Evolutionary conservation across 2,797 vertebrate species (phyloP), one percentile per base, ranked within the genome.

Genomic region (Malacoraja senta): DNA sequence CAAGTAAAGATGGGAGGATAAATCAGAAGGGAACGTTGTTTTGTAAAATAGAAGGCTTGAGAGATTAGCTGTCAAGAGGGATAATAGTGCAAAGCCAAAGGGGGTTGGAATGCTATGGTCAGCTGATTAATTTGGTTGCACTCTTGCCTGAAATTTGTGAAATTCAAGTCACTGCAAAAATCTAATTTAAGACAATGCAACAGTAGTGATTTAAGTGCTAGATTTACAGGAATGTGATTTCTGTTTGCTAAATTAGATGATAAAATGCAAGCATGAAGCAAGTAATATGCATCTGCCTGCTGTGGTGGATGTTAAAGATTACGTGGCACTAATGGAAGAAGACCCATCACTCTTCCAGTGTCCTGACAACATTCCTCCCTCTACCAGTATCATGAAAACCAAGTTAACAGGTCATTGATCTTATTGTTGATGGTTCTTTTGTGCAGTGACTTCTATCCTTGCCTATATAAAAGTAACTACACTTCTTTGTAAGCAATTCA

Each of bases 111-210:
- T 68, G 21, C 7, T 32, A 35, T 65, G 32, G n/a, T 68, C 63
- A 88, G 84, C 84, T 68, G 84, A 68, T 68, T 88, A 17, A 88
- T 35, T 68, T 88, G 61, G 61, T 65, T 65, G 58, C 84, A 65
- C 29, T 88, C 29, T 65, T 2, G 17, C 19, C 84, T 68, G 61
- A 68, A 35, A 10, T 32, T 68, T 88, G 15, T 88, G 61, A 63
- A 63, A 9, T 65, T 88, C 84, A 68, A 26, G 77, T 68, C 84
- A 8, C 29, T 84, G 24, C 84, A 68, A 88, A n/a, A 88, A 88
- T 88, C 17, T 68, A 68, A 35, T 68, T 68, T 88, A 68, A 9
- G n/a, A 15, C 63, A 88, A 21, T 32, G 32, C n/a, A 35, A 26
- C 9, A 61, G 7, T 61, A 61, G 26, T 84, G 38, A 58, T 61